These are phyloP conservation scores for Nibea coibor DNA, from an alignment of 2,113 vertebrate genomes.

Conservation along the genomic window DNA sequence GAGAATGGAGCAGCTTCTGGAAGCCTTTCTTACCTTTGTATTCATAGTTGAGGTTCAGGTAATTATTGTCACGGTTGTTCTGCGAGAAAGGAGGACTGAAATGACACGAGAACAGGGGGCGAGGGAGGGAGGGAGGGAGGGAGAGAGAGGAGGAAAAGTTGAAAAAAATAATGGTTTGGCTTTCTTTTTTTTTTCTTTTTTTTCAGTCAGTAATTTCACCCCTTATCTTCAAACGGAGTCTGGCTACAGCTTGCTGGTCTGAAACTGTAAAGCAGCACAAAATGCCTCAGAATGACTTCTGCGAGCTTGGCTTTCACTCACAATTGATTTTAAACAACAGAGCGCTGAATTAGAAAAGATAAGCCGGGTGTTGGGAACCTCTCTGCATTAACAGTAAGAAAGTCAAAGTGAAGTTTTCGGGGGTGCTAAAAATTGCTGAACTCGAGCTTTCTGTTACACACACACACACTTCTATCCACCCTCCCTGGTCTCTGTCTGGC, in stretches of 20 bases:
- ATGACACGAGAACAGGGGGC: conserved; percentile 51
- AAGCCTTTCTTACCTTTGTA: conserved; percentile 83
- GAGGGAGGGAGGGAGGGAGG: background rate
- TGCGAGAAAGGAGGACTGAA: conserved; percentile 85
- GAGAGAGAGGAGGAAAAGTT: background rate
- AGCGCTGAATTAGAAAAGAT: conserved; percentile 25
- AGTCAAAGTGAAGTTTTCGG: conserved; percentile 8
- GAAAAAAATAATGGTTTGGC: conserved; percentile 23
- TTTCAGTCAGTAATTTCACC: conserved; percentile 28
- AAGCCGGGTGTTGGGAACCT: conserved; percentile 6
- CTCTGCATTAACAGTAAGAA: background rate
- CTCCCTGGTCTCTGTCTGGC: background rate
- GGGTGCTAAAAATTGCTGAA: background rate
- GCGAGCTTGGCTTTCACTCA: conserved; percentile 14
- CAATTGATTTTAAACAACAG: conserved; percentile 28
- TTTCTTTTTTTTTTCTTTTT: too few species aligned
- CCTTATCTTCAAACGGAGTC: conserved; percentile 60
- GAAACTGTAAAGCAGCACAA: conserved; percentile 34
- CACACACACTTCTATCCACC: background rate
- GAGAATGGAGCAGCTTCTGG: conserved; percentile 8
- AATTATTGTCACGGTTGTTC: conserved; percentile 87
- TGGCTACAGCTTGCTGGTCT: conserved; percentile 42
- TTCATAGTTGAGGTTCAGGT: conserved; percentile 86
- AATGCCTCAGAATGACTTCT: conserved; percentile 26
- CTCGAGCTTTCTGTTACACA: background rate